A percentile compares a stretch with the other conserved stretches of the same genome.
Conservation (phyloP, 2,797 vertebrate genomes). For the Megalops cyprinoides region DNA sequence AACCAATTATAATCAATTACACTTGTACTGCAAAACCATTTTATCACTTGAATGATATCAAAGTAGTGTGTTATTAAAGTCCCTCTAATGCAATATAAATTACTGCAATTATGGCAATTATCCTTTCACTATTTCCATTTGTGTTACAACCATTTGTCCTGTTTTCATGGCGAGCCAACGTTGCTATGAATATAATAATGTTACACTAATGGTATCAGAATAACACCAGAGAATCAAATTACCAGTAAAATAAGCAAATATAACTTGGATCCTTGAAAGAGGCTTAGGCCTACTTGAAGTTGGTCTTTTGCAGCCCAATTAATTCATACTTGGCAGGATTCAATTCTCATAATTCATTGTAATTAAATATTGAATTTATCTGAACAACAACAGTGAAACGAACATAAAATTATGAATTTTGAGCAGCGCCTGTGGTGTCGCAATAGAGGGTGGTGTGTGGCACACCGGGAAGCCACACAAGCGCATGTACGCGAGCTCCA, state of each 20-base stretch:
- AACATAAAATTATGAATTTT: not conserved
- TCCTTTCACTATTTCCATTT: conserved; percentile 39
- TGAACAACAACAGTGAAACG: too few relatives aligned
- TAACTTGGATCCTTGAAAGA: not conserved
- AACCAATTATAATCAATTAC: conserved; percentile 44
- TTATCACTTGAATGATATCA: conserved; percentile 38
- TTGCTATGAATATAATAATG: conserved; percentile 10
- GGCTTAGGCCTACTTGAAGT: not conserved
- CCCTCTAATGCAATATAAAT: conserved; percentile 42
- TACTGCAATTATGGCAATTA: conserved; percentile 41
- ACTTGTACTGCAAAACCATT: conserved; percentile 32
- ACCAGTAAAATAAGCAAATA: conserved; percentile 16
- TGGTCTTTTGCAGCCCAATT: too few relatives aligned
- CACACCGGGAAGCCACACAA: too few relatives aligned
- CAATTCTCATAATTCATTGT: too few relatives aligned
- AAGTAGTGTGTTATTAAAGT: conserved; percentile 38
- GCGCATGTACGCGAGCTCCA: too few relatives aligned
- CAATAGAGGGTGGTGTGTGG: too few relatives aligned
- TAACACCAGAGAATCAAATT: not conserved
- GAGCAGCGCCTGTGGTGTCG: too few relatives aligned
- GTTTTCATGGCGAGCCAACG: conserved; percentile 26
- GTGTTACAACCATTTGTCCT: conserved; percentile 32
- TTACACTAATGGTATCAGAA: not conserved
- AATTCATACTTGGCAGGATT: too few relatives aligned
- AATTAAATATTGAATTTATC: too few relatives aligned